Evolutionary conservation across 2,888 invertebrate species (phyloP).

Genomic region (Drosophila picticornis): DNA sequence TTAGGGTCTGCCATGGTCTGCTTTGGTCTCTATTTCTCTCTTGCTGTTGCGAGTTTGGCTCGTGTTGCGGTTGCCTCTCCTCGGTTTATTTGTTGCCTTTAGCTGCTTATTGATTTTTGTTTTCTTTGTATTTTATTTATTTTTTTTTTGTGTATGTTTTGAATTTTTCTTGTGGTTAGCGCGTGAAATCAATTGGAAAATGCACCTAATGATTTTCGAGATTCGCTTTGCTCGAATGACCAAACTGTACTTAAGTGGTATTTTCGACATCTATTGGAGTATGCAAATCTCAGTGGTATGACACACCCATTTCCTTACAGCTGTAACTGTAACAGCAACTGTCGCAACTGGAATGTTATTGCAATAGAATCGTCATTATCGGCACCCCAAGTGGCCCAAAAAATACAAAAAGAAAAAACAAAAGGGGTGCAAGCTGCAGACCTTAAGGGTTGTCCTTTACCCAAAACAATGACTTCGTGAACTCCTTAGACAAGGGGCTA

Average conservation of each 20-base stretch:
- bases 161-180: constrained; percentile 51
- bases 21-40: constrained; percentile 15
- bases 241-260: constrained; percentile 61
- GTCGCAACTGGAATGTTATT: constrained; percentile 46
- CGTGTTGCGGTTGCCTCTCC: constrained; percentile 56
- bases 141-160: neutral
- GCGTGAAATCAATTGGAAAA: constrained; percentile 80
- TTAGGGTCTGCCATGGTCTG: constrained; percentile 22
- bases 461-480: constrained; percentile 37
- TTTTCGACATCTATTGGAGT: constrained; percentile 20
- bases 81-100: constrained; percentile 63
- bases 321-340: constrained; percentile 1
- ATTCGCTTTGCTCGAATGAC: constrained; percentile 50
- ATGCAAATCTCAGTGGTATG: constrained; percentile 50
- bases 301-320: constrained; percentile 63
- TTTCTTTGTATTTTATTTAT: constrained; percentile 9
- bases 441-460: constrained; percentile 49
- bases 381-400: constrained; percentile 33
- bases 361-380: constrained; percentile 40
- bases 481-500: constrained; percentile 20
- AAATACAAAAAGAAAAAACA: neutral
- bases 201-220: constrained; percentile 74
- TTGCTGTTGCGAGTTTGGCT: constrained; percentile 27
- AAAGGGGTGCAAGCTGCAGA: constrained; percentile 36
- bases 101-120: constrained; percentile 74